Evolutionary conservation across 2,888 invertebrate species (phyloP), one percentile per base, ranked within the genome.

Genomic region (Maniola hyperantus): DNA sequence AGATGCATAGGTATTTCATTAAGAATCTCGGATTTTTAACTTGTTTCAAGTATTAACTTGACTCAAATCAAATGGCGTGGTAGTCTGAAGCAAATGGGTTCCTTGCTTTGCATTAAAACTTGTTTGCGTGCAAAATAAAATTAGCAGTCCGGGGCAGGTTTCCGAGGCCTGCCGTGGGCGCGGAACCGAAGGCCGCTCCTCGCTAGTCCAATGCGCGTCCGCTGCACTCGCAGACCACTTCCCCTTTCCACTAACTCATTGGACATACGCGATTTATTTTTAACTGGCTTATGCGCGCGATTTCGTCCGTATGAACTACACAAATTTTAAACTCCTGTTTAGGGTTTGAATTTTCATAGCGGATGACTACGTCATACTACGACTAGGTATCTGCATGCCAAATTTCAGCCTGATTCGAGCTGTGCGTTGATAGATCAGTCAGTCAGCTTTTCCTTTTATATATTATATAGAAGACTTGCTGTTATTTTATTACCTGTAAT

Each of bases 91-190:
- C 54, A 61, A 66, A 70, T 70, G 64, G 68, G 68, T 66, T 71
- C 67, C 67, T 66, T 66, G 66, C 69, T 71, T 71, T 67, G 70
- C 70, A 69, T 85, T 80, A 79, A 84, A 88, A 87, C 89, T 75
- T 80, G 89, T 89, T 88, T 87, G 79, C 75, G 82, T 83, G 84
- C 79, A 83, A 86, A 85, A 86, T 85, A 85, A 88, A 87, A 87
- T 87, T 81, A 83, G 82, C 79, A 80, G 78, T 79, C 79, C 79
- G 77, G 82, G 83, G 83, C 87, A 83, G 89, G 88, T 88, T 87
- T 75, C 85, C 83, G 83, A 80, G 79, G 81, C 73, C 76, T 74
- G 79, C 78, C 79, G 88, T 85, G 84, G 88, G 88, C 84, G 84
- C 68, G 62, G 69, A 61, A 65, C 67, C 68, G 67, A 70, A 70